Evolutionary conservation across 2,797 vertebrate species (phyloP).

Genomic region (Aldrovandia affinis): DNA sequence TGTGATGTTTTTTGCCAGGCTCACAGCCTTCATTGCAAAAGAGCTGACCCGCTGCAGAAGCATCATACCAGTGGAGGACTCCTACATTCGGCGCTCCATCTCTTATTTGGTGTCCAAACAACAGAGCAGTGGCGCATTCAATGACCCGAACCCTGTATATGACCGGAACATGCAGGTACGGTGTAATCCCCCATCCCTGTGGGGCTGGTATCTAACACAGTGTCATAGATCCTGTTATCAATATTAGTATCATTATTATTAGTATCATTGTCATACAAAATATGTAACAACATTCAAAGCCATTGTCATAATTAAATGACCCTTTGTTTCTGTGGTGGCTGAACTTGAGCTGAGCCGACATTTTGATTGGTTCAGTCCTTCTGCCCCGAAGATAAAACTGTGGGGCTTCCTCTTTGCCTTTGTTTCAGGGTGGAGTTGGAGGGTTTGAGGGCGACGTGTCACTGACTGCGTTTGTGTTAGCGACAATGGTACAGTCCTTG

Average conservation of each 20-base stretch:
- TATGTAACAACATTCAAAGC: neutral
- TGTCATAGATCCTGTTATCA: neutral
- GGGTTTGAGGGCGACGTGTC: slow-evolving; percentile 58
- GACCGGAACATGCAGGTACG: slow-evolving; percentile 66
- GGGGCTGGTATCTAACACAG: neutral
- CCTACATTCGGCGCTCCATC: slow-evolving; percentile 56
- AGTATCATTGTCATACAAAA: neutral
- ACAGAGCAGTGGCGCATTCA: slow-evolving; percentile 55
- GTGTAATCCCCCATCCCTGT: neutral
- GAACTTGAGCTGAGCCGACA: neutral
- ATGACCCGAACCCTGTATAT: slow-evolving; percentile 60
- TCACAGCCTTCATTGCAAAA: slow-evolving; percentile 75
- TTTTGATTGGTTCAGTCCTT: too few relatives aligned
- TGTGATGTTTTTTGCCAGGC: slow-evolving; percentile 55
- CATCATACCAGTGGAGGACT: slow-evolving; percentile 55
- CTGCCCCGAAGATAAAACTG: too few relatives aligned
- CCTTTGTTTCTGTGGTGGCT: slow-evolving; percentile 1
- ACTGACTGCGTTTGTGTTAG: slow-evolving; percentile 67
- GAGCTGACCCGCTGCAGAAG: slow-evolving; percentile 59
- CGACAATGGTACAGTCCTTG: slow-evolving; percentile 56
- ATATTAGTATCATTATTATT: neutral
- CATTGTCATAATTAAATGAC: neutral
- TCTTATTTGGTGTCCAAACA: slow-evolving; percentile 65
- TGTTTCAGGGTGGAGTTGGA: slow-evolving; percentile 63
- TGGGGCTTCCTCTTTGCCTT: neutral